phyloP scores from a whole-genome alignment of 2,113 vertebrate species.

The Sarotherodon lohbergeri region DNA sequence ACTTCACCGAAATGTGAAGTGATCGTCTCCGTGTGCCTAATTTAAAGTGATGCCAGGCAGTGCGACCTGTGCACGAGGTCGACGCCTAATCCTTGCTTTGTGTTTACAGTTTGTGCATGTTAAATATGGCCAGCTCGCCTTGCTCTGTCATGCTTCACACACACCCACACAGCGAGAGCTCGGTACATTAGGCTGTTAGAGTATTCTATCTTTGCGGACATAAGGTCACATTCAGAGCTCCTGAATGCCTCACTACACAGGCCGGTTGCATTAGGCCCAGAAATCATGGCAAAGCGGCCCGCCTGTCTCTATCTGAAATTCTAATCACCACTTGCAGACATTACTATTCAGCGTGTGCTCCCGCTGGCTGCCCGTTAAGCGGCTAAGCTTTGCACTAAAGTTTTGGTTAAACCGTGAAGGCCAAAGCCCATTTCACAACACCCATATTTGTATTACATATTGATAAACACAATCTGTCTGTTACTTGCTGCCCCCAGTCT shows the following conservation, averaged over 20 bases:
- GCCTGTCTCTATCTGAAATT: conserved; percentile 59
- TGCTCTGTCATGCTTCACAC: neutral
- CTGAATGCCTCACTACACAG: conserved; percentile 41
- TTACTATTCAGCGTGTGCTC: conserved; percentile 47
- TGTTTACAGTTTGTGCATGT: neutral
- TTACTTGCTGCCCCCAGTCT: conserved; percentile 13
- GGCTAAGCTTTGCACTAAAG: conserved; percentile 43
- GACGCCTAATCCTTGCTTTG: neutral
- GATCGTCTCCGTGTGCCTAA: neutral
- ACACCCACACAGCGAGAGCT: neutral
- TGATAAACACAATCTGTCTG: conserved; percentile 54
- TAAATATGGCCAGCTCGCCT: conserved; percentile 4
- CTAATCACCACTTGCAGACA: conserved; percentile 57
- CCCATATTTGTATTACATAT: conserved; percentile 51
- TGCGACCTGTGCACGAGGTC: neutral
- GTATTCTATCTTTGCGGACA: conserved; percentile 23
- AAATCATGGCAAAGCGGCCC: conserved; percentile 14
- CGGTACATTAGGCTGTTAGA: conserved; percentile 10
- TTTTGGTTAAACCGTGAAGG: conserved; percentile 55
- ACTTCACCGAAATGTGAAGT: conserved; percentile 5
- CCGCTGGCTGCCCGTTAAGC: conserved; percentile 16
- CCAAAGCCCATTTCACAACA: conserved; percentile 31
- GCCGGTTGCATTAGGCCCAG: conserved; percentile 48
- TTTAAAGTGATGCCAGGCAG: conserved; percentile 4
- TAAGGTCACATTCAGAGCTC: conserved; percentile 62